phyloP scores from a whole-genome alignment of 2,113 vertebrate genomes.

The Boulengeromyrus knoepffleri region DNA sequence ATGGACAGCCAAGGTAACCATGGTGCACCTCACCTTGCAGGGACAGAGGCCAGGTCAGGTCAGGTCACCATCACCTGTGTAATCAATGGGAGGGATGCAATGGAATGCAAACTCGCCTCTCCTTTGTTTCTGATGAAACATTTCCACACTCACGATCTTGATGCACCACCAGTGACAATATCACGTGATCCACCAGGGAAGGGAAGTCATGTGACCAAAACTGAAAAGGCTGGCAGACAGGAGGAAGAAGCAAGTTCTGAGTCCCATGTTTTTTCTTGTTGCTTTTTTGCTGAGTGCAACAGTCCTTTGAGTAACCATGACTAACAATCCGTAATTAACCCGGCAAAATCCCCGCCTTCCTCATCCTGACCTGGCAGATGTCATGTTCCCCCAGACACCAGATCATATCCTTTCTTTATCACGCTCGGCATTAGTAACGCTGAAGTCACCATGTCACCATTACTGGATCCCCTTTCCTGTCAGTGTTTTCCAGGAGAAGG shows the following conservation, averaged over 20 bases:
- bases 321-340: slow-evolving; percentile 7
- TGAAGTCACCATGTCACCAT: neutral
- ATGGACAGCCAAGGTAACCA: neutral
- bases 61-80: neutral
- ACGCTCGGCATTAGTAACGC: neutral
- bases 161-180: neutral
- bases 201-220: neutral
- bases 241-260: neutral
- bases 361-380: neutral
- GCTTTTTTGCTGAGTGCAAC: neutral
- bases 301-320: neutral
- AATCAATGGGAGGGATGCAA: neutral
- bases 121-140: neutral
- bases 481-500: neutral
- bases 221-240: neutral
- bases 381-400: neutral
- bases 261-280: neutral
- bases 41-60: neutral
- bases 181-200: neutral
- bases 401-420: slow-evolving; percentile 8
- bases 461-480: neutral
- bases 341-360: neutral
- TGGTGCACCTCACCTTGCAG: neutral
- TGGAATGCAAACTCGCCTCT: neutral
- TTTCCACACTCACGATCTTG: neutral